Evolutionary conservation across 2,888 invertebrate genomes (phyloP).

Genomic region (Sesamia inferens): DNA sequence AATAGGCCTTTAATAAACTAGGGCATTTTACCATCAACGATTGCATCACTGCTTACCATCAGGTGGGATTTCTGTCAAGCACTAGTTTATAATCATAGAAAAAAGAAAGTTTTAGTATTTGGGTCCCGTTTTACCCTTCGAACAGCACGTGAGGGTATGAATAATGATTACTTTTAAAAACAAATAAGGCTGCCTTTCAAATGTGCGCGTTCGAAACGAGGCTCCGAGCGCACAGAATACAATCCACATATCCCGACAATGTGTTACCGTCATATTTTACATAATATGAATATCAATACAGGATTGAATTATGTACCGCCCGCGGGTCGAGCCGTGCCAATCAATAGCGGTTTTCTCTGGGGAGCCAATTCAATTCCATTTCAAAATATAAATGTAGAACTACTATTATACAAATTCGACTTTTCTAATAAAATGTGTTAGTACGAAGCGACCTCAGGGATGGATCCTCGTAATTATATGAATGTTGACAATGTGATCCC

Average conservation of each 20-base stretch:
- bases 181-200: not conserved
- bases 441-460: not conserved
- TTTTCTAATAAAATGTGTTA: slow-evolving; percentile 29
- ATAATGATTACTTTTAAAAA: not conserved
- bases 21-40: too few relatives aligned
- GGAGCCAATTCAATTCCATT: slow-evolving; percentile 42
- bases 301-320: slow-evolving; percentile 39
- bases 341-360: slow-evolving; percentile 27
- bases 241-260: not conserved
- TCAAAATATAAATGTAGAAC: slow-evolving; percentile 36
- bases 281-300: slow-evolving; percentile 25
- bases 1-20: too few relatives aligned
- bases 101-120: too few relatives aligned
- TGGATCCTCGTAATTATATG: too few relatives aligned
- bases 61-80: too few relatives aligned
- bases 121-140: too few relatives aligned
- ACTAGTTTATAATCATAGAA: not conserved
- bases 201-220: not conserved
- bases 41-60: too few relatives aligned
- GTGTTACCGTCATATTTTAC: slow-evolving; percentile 1
- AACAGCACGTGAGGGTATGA: not conserved
- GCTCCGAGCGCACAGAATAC: not conserved
- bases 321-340: slow-evolving; percentile 22
- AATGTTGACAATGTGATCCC: too few relatives aligned
- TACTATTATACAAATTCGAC: slow-evolving; percentile 23